Base-by-base conservation (phyloP, 1,140 invertebrate genomes). In the Andrena cerasifolii region DNA sequence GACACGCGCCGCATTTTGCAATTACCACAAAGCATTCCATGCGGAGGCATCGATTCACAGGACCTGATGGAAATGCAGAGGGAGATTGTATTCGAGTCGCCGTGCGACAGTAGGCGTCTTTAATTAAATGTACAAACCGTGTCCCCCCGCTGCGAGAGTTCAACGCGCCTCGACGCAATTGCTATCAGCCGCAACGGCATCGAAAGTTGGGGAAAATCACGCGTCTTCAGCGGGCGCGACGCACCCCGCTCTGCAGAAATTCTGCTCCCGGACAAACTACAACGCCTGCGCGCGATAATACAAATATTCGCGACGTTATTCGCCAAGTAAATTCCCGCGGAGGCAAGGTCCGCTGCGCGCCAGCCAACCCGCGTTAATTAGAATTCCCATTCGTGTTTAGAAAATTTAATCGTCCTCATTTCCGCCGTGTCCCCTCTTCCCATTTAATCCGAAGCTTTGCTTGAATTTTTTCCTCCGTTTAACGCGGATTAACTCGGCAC, bases 271-370 rank as follows among this genome's bases (percentile, higher is more conserved):
- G 33, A 40, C 58, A 40, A 40, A 21, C n/a, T 24, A 18, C 33
- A 28, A 24, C 58, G 33, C 40, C 33, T 40, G n/a, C 10, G 33
- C 26, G n/a, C 4, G 58, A 61, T 40, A 40, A 61, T 18, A 36
- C 24, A 54, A 74, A 54, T 26, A 73, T 73, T 49, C 47, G 31
- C 28, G 45, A 51, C 49, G 24, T 33, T 7, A 2, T 18, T 36
- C 31, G 10, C 56, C 2, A n/a, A 10, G 61, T 63, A 28, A 63
- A 63, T 26, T 47, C 16, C 24, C 5, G 14, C 1, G 16, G 12
- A 26, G 8, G 26, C 21, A 24, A 21, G 5, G n/a, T n/a, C 26
- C 36, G 36, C 36, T 5, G 10, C 36, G 40, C 24, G 7, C 16
- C 3, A 18, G 24, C 40, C 5, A 8, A 58, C 5, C 14, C 43